Evolutionary conservation across 1,140 invertebrate species (phyloP).

Genomic region (Teleogryllus occipitalis): DNA sequence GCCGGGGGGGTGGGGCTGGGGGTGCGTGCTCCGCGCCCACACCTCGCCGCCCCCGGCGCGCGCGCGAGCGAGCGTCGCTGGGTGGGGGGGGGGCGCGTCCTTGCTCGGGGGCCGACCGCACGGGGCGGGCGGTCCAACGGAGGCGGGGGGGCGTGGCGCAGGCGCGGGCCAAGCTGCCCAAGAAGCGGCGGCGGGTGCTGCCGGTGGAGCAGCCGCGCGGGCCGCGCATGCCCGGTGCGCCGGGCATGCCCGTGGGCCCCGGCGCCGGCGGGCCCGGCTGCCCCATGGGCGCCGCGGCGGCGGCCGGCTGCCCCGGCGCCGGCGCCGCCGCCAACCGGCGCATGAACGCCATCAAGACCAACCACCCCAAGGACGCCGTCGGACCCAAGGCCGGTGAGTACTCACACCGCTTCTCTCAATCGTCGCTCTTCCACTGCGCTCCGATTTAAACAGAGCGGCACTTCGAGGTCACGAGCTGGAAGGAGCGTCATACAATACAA

Average conservation of each 20-base stretch:
- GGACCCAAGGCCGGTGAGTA: constrained; percentile 59
- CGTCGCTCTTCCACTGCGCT: too few species aligned
- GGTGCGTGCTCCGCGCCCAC: too few species aligned
- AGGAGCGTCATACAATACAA: too few species aligned
- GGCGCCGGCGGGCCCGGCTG: constrained; percentile 27
- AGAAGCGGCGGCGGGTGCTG: constrained; percentile 87
- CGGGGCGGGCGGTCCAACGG: neutral
- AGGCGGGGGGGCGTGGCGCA: constrained; percentile 42
- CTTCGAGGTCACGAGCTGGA: too few species aligned
- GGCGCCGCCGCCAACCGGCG: constrained; percentile 54
- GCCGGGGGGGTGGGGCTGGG: too few species aligned
- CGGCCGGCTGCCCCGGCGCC: constrained; percentile 37
- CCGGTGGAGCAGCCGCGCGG: constrained; percentile 83
- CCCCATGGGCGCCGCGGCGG: constrained; percentile 37
- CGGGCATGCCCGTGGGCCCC: neutral
- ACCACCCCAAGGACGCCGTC: constrained; percentile 68
- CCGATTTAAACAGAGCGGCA: too few species aligned
- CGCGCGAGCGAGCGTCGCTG: too few species aligned
- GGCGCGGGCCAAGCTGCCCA: constrained; percentile 91
- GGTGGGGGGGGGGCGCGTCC: too few species aligned
- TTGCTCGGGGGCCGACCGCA: too few species aligned
- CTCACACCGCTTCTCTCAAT: neutral
- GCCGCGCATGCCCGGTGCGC: constrained; percentile 31
- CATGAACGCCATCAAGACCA: constrained; percentile 74
- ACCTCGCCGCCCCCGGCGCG: too few species aligned